Percentiles rank a stretch among this genome's conserved stretches.
Conservation (phyloP, 2,888 invertebrate species). For the Thymelicus acteon region DNA sequence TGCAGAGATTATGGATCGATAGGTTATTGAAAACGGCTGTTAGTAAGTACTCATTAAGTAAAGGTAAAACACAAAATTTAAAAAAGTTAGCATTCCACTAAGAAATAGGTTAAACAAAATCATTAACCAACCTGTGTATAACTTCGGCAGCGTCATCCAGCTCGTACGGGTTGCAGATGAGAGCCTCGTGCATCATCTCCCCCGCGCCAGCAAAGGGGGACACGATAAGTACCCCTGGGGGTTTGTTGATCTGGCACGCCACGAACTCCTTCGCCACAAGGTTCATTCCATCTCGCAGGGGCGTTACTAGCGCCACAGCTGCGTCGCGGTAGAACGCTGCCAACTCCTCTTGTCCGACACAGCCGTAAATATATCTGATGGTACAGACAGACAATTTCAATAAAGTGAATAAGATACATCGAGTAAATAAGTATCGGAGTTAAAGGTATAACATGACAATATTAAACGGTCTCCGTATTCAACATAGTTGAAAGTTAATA, state of each 20-base stretch:
- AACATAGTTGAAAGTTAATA: too few species aligned
- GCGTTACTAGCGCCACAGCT: constrained; percentile 94
- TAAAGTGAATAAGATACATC: too few species aligned
- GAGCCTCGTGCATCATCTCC: constrained; percentile 96
- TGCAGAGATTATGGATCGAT: too few species aligned
- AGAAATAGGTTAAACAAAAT: not conserved
- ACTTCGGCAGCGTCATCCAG: constrained; percentile 94
- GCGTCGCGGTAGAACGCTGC: constrained; percentile 95
- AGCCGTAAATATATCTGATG: constrained; percentile 91
- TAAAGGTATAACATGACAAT: too few species aligned
- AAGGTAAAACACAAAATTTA: too few species aligned
- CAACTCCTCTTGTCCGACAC: constrained; percentile 93
- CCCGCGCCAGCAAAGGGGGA: constrained; percentile 97
- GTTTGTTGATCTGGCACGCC: constrained; percentile 94
- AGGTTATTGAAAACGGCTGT: too few species aligned
- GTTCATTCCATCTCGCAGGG: constrained; percentile 95
- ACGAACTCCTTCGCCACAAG: constrained; percentile 97
- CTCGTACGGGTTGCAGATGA: constrained; percentile 95
- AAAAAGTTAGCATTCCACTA: too few species aligned
- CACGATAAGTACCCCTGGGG: constrained; percentile 94
- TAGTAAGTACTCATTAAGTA: too few species aligned
- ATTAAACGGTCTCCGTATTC: too few species aligned
- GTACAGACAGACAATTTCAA: not conserved
- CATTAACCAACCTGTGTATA: constrained; percentile 86
- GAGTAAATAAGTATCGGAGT: too few species aligned